Evolutionary conservation across 1,140 invertebrate species (phyloP), one percentile per base, ranked within the genome.

Genomic region (Nixonia krombeini): DNA sequence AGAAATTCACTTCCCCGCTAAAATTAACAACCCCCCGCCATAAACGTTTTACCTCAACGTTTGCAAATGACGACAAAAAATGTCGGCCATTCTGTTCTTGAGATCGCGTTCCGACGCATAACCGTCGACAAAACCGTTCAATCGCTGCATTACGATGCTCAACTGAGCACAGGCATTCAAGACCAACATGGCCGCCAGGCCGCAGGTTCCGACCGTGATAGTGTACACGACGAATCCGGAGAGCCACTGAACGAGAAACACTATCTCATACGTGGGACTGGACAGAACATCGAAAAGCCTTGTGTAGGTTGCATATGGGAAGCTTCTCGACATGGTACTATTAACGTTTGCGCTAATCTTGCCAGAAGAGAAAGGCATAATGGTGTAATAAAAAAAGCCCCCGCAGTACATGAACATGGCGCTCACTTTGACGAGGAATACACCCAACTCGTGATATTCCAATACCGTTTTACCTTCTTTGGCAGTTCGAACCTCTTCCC

Each of bases 311-410:
- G 79, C 76, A 55, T 64, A 78, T 4, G 66, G 42, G 4, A 73
- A 29, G 1, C 62, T 63, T 40, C 70, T 56, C 4, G 74, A 42
- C 15, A 68, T 42, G 0, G 66, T 80, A 2, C 64, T 63, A 12
- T 78, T 73, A 4, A 70, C 47, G 4, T 70, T 64, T 0, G 61
- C 45, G 0, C 67, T 33, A 6, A 73, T 62, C 37, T 62, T 70
- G 3, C 50, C 72, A 0, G 62, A 37, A 0, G 65, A 73, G 0
- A 81, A 35, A 0, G 80, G 78, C 77, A 81, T 76, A 8, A 79
- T 26, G 0, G 71, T 77, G 7, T 66, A 74, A 45, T 76, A 82
- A 49, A 76, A 80, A 45, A 82, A 73, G 4, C 79, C 80, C 4
- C 65, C 78, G 0, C 70, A 50, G 23, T 81, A 81, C 75, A 79